These are phyloP conservation scores for Etheostoma perlongum DNA, from an alignment of 2,797 vertebrate species.

Conservation along the genomic window DNA sequence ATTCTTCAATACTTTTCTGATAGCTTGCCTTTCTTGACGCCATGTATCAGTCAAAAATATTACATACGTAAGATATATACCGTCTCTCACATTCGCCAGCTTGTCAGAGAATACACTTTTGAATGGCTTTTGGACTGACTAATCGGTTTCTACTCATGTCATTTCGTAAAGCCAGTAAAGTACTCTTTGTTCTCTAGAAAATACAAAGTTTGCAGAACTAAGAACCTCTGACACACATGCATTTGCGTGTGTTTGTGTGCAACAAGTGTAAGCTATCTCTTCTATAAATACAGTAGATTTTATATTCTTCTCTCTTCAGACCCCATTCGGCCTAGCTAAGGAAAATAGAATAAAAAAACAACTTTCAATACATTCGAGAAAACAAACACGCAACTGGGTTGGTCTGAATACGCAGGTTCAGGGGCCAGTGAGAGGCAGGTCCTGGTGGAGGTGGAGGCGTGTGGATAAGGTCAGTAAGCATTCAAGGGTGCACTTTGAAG, in stretches of 20 bases:
- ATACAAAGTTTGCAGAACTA: constrained; percentile 46
- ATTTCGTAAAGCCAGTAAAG: constrained; percentile 50
- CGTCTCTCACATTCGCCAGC: constrained; percentile 52
- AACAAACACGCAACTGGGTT: constrained; percentile 63
- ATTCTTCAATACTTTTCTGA: constrained; percentile 53
- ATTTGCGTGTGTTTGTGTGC: constrained; percentile 65
- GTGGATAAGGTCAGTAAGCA: constrained; percentile 46
- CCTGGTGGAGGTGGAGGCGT: constrained; percentile 55
- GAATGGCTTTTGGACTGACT: constrained; percentile 65
- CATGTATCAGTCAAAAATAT: constrained; percentile 53
- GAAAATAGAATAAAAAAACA: constrained; percentile 69
- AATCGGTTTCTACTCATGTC: constrained; percentile 34
- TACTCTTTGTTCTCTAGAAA: constrained; percentile 37
- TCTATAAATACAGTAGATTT: constrained; percentile 77
- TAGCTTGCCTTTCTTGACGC: constrained; percentile 55
- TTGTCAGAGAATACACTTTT: constrained; percentile 72
- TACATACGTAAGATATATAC: constrained; percentile 31
- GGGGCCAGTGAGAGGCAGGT: constrained; percentile 51
- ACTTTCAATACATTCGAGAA: constrained; percentile 78
- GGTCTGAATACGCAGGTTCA: constrained; percentile 47
- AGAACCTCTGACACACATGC: constrained; percentile 50
- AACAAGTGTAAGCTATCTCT: constrained; percentile 60
- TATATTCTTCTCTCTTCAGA: constrained; percentile 52
- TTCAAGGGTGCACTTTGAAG: constrained; percentile 94
- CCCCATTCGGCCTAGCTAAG: constrained; percentile 45